phyloP scores from a whole-genome alignment of 2,113 vertebrate species.

The Campylomormyrus numenius region DNA sequence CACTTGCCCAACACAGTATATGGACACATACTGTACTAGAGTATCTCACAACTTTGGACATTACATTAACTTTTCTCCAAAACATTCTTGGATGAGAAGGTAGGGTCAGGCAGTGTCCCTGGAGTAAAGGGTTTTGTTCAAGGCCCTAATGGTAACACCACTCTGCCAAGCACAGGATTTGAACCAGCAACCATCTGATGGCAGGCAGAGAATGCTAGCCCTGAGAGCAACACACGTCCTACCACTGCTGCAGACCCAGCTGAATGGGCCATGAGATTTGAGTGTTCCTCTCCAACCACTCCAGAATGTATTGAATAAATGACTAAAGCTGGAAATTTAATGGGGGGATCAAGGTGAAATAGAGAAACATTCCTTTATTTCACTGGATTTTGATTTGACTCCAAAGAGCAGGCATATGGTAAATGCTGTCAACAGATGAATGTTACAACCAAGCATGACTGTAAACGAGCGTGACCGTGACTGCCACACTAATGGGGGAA shows the following conservation, averaged over 20 bases:
- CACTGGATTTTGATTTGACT: not conserved
- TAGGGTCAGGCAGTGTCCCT: not conserved
- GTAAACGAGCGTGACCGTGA: not conserved
- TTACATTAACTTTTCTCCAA: not conserved
- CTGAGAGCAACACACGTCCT: not conserved
- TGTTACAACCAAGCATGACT: not conserved
- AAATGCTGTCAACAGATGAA: not conserved
- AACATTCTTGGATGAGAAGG: not conserved
- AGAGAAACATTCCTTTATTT: not conserved
- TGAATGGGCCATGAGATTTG: not conserved
- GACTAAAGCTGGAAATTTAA: not conserved
- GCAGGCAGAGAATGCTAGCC: not conserved
- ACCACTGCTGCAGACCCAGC: not conserved
- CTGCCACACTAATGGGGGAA: not conserved
- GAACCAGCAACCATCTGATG: not conserved
- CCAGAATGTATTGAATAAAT: not conserved
- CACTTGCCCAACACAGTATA: not conserved
- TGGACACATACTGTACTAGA: not conserved
- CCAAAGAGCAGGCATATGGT: not conserved
- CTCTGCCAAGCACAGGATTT: not conserved
- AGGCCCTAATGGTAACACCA: not conserved
- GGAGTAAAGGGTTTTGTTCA: not conserved
- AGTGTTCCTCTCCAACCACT: not conserved
- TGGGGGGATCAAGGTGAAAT: not conserved
- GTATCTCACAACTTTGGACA: not conserved